Base-by-base conservation (phyloP, 2,888 invertebrate species). In the Selenia dentaria region DNA sequence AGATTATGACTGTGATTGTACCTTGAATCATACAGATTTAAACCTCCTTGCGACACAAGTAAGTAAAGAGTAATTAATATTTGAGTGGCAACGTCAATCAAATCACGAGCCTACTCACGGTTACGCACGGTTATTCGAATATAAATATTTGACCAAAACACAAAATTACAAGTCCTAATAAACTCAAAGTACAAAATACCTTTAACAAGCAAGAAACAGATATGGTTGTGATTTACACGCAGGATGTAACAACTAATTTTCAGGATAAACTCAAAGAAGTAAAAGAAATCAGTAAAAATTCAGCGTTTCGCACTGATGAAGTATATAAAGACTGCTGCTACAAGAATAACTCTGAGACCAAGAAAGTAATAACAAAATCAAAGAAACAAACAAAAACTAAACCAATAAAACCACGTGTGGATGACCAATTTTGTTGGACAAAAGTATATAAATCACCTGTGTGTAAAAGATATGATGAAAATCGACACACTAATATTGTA, bases 281-380 rank as follows among this genome's bases (percentile, higher is more conserved):
- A 10, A 62, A 65, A 37, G 60, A 68, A 40, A 58, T 67, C 11
- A 59, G 60, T 6, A 35, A 59, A 12, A 72, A 66, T 50, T 60
- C 67, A 10, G 24, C 63, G 11, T 76, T 72, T 55, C 67, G 71
- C 24, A 67, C 64, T 35, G 57, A 67, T 45, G 65, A 63, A 29
- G 59, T 85, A 27, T 87, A 86, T 54, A 83, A 73, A 62, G 74
- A 78, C 10, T 88, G 86, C 51, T 76, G 76, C 53, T 79, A 70
- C 54, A 55, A 62, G 34, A 54, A 56, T 4, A 57, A 54, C 40
- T 37, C 47, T 26, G 10, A 16, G 24, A 10, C 22, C 1, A 43
- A 44, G 37, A 42, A 36, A 3, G 39, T 0, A 13, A 18, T 11
- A 47, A 42, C 5, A 37, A 43, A 29, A 22, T 14, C 31, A 48